Conservation (phyloP, 2,888 invertebrate genomes). For the Blera fallax region DNA sequence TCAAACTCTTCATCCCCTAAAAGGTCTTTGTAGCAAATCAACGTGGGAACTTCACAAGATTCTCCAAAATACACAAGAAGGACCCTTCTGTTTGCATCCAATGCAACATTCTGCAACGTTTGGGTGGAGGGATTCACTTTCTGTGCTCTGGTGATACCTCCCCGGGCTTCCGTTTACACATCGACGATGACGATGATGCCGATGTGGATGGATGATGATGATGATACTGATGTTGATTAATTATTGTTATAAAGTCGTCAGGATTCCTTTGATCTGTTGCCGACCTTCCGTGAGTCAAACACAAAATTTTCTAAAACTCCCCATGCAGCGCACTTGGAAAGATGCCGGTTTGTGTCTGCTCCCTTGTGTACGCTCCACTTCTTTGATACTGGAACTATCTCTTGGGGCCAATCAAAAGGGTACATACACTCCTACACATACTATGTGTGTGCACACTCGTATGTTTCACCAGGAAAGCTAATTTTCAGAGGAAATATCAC, state of each 20-base stretch:
- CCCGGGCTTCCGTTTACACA: conserved; percentile 35
- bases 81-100: not conserved
- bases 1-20: conserved; percentile 8
- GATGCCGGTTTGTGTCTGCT: not conserved
- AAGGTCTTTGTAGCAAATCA: conserved; percentile 37
- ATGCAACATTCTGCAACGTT: conserved; percentile 37
- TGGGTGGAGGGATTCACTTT: conserved; percentile 42
- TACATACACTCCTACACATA: too few relatives aligned
- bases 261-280: conserved; percentile 48
- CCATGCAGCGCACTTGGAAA: not conserved
- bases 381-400: conserved; percentile 41
- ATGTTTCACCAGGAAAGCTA: conserved; percentile 28
- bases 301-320: conserved; percentile 52
- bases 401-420: conserved; percentile 57
- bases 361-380: conserved; percentile 11
- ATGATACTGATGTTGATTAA: conserved; percentile 63
- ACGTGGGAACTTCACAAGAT: conserved; percentile 55
- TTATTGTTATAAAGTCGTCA: conserved; percentile 61
- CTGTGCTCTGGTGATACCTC: conserved; percentile 1
- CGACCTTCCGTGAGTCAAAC: conserved; percentile 42
- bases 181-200: conserved; percentile 8
- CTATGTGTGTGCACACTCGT: not conserved
- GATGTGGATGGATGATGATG: not conserved
- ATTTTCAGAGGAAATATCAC: conserved; percentile 56
- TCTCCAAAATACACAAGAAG: not conserved